Evolutionary conservation across 2,888 invertebrate genomes (phyloP).

Genomic region (Macroteleia sp.): DNA sequence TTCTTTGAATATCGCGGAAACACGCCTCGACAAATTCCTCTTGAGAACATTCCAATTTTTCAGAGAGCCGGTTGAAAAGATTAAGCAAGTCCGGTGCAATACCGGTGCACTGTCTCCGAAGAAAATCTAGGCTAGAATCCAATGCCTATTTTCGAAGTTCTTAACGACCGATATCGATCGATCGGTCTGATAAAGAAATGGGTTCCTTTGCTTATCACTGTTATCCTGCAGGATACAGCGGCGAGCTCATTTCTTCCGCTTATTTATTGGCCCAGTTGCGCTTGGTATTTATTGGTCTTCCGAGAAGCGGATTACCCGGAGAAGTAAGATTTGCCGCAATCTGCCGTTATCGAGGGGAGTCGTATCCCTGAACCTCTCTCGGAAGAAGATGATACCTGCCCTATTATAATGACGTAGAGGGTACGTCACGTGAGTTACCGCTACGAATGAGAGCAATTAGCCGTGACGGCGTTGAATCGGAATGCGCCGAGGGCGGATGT

Average conservation of each 20-base stretch:
- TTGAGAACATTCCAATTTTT: constrained; percentile 20
- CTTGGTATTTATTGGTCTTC: constrained; percentile 57
- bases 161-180: constrained; percentile 28
- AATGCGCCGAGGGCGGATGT: constrained; percentile 51
- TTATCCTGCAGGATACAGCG: constrained; percentile 5
- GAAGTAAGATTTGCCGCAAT: constrained; percentile 52
- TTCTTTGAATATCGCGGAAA: constrained; percentile 32
- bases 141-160: too few relatives aligned
- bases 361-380: constrained; percentile 23
- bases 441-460: constrained; percentile 71
- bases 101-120: too few relatives aligned
- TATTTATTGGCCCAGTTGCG: constrained; percentile 62
- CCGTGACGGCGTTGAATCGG: constrained; percentile 59
- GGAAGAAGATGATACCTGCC: constrained; percentile 53
- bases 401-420: constrained; percentile 56
- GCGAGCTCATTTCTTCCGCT: constrained; percentile 46
- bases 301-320: constrained; percentile 57
- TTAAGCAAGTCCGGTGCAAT: too few relatives aligned
- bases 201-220: constrained; percentile 34
- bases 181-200: constrained; percentile 13
- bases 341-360: constrained; percentile 63
- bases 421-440: constrained; percentile 70
- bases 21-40: not conserved
- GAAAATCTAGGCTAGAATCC: not conserved
- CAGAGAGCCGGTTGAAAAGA: not conserved